Evolutionary conservation across 2,888 invertebrate species (phyloP).

Genomic region (Blastobasis lacticolella): DNA sequence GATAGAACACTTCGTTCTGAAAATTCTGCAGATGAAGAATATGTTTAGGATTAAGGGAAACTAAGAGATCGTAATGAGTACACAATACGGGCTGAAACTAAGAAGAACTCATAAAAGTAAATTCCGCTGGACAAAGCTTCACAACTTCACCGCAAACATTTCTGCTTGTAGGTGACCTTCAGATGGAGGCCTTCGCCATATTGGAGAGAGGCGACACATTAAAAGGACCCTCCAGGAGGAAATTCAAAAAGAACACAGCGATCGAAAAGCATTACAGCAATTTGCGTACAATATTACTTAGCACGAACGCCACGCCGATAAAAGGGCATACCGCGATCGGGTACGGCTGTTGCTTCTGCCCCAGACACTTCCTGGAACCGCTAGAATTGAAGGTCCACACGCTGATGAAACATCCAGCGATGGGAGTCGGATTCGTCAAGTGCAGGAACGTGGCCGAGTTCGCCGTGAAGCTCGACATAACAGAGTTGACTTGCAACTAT

Average conservation of each 20-base stretch:
- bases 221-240: neutral
- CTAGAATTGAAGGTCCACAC: slow-evolving; percentile 27
- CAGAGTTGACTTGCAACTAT: slow-evolving; percentile 32
- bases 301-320: slow-evolving; percentile 27
- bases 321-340: slow-evolving; percentile 19
- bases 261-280: slow-evolving; percentile 15
- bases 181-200: too few species aligned
- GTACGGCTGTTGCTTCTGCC: slow-evolving; percentile 29
- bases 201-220: too few species aligned
- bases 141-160: too few species aligned
- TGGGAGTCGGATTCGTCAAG: slow-evolving; percentile 17
- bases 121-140: too few species aligned
- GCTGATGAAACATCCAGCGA: slow-evolving; percentile 18
- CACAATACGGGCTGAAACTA: too few species aligned
- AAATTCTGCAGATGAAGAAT: too few species aligned
- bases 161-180: too few species aligned
- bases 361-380: slow-evolving; percentile 22
- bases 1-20: too few species aligned
- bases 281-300: slow-evolving; percentile 18
- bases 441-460: slow-evolving; percentile 15
- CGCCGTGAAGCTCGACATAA: slow-evolving; percentile 43
- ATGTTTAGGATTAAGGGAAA: too few species aligned
- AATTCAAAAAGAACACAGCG: slow-evolving; percentile 13
- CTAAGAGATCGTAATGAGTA: too few species aligned
- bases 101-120: too few species aligned